Evolutionary conservation across 2,113 vertebrate species (phyloP), one percentile per base, ranked within the genome.

Genomic region (Rallus limicola): DNA sequence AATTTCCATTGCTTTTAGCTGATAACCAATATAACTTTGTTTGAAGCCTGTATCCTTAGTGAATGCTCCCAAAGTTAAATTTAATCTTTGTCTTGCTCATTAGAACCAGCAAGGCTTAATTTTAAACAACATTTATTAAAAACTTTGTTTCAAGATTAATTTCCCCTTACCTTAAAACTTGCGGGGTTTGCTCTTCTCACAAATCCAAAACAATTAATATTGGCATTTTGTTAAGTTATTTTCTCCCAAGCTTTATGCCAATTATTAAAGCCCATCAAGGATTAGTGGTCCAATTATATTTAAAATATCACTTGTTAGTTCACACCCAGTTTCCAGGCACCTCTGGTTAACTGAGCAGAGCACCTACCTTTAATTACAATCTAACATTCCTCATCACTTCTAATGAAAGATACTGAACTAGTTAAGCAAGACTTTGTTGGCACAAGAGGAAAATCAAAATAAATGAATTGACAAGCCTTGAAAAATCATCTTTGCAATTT

Each of bases 71-170:
- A 91, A 92, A 84, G 40, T 92, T 79, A 85, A 93, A 84, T 94
- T 72, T 84, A 89, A 82, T 71, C 92, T 82, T 56, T 85, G 44
- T 89, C 38, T 82, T 89, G 44, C 55, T 91, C 80, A 93, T 25
- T 91, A 65, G 70, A 86, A 96, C 81, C 19, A 60, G 28, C 5
- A 6, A 93, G 60, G 64, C 26, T 89, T 74, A 62, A 82, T 91
- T 97, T 94, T 88, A 87, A 92, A 24, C 55, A 72, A 17, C 6
- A 11, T 85, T 93, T 96, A 48, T 55, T 79, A 25, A 93, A 96
- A 94, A 97, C 80, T 97, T 97, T 97, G 96, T 97, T 97, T 95
- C 70, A 91, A 86, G 75, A 91, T 94, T 71, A 96, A 96, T 97
- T 97, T 96, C 92, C 77, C 86, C 52, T 87, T 75, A 28, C 62